A percentile compares a stretch with the other conserved stretches of the same genome.
phyloP scores from a whole-genome alignment of 92 coral and sea anemone genomes.

The Phenganax subtilis region DNA sequence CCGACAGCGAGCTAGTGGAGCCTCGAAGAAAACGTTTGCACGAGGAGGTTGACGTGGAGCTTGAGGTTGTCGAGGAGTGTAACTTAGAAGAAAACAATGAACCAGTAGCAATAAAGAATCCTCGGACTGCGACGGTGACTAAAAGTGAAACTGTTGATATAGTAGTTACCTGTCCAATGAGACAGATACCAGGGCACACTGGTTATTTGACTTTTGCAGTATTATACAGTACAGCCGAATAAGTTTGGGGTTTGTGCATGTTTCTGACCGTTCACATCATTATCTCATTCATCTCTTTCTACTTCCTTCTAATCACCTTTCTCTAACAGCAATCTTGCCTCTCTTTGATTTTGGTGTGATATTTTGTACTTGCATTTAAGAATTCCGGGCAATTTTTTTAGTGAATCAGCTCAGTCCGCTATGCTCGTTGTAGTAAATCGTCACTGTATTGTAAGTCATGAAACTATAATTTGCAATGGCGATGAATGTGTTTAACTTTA shows the following conservation, averaged over 20 bases:
- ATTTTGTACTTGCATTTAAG: too few relatives aligned
- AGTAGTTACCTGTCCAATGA: constrained; percentile 65
- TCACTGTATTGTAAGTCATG: too few relatives aligned
- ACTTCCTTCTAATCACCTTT: too few relatives aligned
- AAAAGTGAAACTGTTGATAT: constrained; percentile 56
- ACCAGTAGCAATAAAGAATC: constrained; percentile 1
- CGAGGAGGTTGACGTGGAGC: constrained; percentile 2
- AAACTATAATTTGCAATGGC: too few relatives aligned
- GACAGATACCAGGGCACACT: constrained; percentile 88
- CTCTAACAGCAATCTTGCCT: too few relatives aligned
- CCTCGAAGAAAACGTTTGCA: background rate
- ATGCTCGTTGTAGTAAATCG: too few relatives aligned
- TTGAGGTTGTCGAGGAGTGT: constrained; percentile 3
- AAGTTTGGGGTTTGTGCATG: background rate
- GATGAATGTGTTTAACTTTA: too few relatives aligned
- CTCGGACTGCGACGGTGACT: constrained; percentile 7
- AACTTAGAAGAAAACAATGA: background rate
- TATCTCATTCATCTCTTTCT: too few relatives aligned
- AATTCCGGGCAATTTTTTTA: too few relatives aligned
- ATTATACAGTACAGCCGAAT: constrained; percentile 52
- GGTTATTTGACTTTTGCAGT: constrained; percentile 91
- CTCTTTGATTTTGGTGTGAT: too few relatives aligned
- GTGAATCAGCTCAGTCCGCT: too few relatives aligned
- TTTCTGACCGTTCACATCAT: background rate
- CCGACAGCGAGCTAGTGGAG: background rate